phyloP scores from a whole-genome alignment of 2,797 vertebrate species.

The Synanceia verrucosa region DNA sequence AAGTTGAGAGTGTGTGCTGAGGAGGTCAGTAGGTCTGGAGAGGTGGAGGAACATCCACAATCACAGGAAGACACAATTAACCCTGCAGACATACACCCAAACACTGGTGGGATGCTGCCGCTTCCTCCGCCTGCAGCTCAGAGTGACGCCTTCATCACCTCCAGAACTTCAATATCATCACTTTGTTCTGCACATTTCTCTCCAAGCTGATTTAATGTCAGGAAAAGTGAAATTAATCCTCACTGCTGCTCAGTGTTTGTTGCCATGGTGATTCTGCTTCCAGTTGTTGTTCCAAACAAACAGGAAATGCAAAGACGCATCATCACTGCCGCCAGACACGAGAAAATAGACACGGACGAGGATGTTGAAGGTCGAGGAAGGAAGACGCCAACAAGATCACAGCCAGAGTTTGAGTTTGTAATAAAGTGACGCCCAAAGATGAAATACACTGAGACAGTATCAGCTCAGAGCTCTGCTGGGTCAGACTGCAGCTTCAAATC shows the following conservation, averaged over 20 bases:
- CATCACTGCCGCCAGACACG: background rate
- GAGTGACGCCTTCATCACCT: background rate
- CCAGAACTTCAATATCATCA: no score
- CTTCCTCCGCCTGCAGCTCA: conserved; percentile 4
- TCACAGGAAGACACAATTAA: conserved; percentile 43
- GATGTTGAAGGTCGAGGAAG: background rate
- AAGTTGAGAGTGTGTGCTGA: background rate
- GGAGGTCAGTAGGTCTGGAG: conserved; percentile 15
- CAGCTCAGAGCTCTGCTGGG: no score
- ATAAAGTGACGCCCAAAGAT: no score
- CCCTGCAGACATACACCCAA: background rate
- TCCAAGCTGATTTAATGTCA: no score
- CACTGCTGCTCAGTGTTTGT: background rate
- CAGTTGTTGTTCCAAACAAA: background rate
- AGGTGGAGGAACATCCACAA: conserved; percentile 37
- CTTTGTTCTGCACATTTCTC: background rate
- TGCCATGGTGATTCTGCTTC: background rate
- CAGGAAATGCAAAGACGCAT: background rate
- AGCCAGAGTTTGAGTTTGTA: background rate
- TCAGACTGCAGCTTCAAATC: no score
- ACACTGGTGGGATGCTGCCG: conserved; percentile 2
- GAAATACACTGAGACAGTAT: no score
- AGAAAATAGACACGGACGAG: background rate
- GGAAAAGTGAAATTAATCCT: no score
- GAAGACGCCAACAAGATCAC: background rate